Base-by-base conservation (phyloP, 2,888 invertebrate species). In the Latrodectus hesperus region DNA sequence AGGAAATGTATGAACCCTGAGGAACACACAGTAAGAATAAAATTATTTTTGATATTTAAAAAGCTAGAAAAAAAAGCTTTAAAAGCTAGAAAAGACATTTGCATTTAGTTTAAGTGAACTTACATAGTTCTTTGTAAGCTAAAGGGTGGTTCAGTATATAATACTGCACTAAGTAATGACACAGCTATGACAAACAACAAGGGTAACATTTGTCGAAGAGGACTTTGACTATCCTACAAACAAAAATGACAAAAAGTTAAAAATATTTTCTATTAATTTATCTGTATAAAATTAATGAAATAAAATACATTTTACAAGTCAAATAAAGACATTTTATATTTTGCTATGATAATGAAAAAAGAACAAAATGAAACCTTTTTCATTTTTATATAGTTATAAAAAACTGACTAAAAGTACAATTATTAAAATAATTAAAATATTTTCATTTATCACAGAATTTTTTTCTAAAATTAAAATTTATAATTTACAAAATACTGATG, bases 91-190 rank as follows among this genome's bases (percentile, higher is more conserved):
- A 84, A 26, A 51, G 78, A 38, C 6, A 38, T 6, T 38, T 38
- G 38, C 38, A 38, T 38, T 6, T 38, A 38, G 6, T 38, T 38
- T 38, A 38, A 38, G 6, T 38, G 38, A 38, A 89, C 95, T 94
- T 93, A 96, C 96, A 95, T 93, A 92, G 94, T 95, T 89, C 95
- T 95, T 91, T 95, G 94, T 90, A 99, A 94, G 92, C 96, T 97
- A 93, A 96, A 99, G 65, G 98, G 95, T 6, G 99, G 98, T 93
- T 99, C 99, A 90, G 97, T 96, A 91, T 98, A 97, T 93, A 99
- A 97, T 93, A 99, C 96, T 90, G 98, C 97, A 87, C 98, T 97
- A 94, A 99, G 95, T 95, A 99, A 95, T 78, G 98, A 98, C 89
- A 99, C 94, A 78, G 97, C 94, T 91, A 99, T 96, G 85, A 99